phyloP scores from a whole-genome alignment of 2,113 vertebrate genomes.

The Odontesthes bonariensis region DNA sequence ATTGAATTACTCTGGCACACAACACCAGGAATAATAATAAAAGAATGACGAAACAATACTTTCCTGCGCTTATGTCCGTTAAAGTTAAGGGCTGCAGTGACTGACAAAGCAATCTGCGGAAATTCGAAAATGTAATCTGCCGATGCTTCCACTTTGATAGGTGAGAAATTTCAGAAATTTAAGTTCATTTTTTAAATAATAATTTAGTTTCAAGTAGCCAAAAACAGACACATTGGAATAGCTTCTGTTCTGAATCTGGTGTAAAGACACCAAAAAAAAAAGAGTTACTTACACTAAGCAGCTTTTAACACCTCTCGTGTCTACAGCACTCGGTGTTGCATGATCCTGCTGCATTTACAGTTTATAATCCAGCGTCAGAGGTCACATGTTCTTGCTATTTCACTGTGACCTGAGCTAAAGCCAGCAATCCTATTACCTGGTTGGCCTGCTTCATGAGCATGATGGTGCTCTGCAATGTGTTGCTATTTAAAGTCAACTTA shows the following conservation, averaged over 20 bases:
- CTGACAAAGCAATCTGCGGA: too few species aligned
- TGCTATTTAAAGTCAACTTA: conserved; percentile 72
- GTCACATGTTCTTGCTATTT: conserved; percentile 58
- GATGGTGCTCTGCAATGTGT: conserved; percentile 45
- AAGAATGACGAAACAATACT: conserved; percentile 9
- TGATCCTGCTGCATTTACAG: conserved; percentile 8
- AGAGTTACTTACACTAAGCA: not conserved
- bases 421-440: conserved; percentile 73
- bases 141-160: too few species aligned
- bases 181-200: not conserved
- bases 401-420: conserved; percentile 59
- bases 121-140: too few species aligned
- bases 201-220: not conserved
- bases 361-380: conserved; percentile 36
- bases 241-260: not conserved
- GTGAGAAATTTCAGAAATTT: not conserved
- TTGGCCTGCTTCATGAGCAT: conserved; percentile 26
- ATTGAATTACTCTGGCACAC: not conserved
- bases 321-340: not conserved
- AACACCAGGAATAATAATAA: not conserved
- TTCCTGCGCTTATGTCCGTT: not conserved
- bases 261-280: not conserved
- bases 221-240: not conserved
- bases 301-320: conserved; percentile 8
- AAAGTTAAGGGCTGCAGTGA: not conserved